These are phyloP conservation scores for Oenanthe oenanthe DNA, from an alignment of 2,113 vertebrate species.

Conservation along the genomic window DNA sequence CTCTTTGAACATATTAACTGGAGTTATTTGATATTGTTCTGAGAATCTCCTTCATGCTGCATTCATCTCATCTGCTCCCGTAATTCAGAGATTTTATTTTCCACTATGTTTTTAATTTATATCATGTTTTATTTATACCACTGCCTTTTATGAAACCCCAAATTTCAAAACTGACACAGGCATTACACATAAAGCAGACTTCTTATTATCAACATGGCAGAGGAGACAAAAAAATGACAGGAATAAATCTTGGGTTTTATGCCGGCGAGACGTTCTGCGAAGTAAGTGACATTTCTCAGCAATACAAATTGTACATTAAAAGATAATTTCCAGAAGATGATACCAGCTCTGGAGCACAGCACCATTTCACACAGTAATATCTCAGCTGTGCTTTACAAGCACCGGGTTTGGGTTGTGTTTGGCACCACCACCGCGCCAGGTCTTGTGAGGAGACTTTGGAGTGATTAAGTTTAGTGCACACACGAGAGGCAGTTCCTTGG, in stretches of 20 bases:
- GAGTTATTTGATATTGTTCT: not conserved
- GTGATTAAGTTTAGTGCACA: constrained; percentile 34
- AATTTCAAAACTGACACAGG: constrained; percentile 66
- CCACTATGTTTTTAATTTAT: constrained; percentile 50
- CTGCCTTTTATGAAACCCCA: constrained; percentile 55
- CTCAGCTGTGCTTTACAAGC: not conserved
- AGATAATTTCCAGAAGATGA: constrained; percentile 76
- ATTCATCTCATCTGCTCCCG: not conserved
- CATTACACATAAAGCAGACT: constrained; percentile 31
- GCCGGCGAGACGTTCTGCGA: constrained; percentile 44
- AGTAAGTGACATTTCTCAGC: constrained; percentile 70
- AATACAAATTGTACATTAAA: constrained; percentile 73
- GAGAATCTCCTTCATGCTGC: not conserved
- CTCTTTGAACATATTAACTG: not conserved
- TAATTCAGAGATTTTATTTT: not conserved
- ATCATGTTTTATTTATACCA: constrained; percentile 67
- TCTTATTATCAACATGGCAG: constrained; percentile 70
- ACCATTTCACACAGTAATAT: constrained; percentile 19
- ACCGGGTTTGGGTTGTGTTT: not conserved
- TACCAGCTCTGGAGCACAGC: constrained; percentile 56
- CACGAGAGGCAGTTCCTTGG: constrained; percentile 58
- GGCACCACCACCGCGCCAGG: not conserved
- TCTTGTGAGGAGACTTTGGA: constrained; percentile 28
- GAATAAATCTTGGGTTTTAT: constrained; percentile 76
- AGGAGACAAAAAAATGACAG: constrained; percentile 67